A percentile compares a stretch with the other conserved stretches of the same genome.
These are phyloP conservation scores for Orchestia grillus DNA, from an alignment of 1,140 invertebrate species.

Conservation along the genomic window DNA sequence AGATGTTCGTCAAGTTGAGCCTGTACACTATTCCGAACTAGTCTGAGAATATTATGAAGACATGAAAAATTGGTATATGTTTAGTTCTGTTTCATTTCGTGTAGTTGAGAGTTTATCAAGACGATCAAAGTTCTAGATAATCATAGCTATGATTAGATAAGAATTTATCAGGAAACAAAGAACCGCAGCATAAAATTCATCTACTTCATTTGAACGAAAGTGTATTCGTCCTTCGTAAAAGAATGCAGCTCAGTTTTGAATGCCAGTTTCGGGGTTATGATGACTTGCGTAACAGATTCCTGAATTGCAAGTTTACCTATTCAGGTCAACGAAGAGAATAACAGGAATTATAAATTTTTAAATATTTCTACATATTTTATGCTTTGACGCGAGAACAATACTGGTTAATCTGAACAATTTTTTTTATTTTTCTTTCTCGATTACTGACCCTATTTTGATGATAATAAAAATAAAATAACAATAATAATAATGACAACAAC, in stretches of 20 bases:
- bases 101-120: neutral
- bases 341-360: neutral
- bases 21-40: neutral
- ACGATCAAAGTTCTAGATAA: neutral
- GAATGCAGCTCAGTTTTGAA: neutral
- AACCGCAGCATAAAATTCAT: neutral
- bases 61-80: neutral
- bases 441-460: no score
- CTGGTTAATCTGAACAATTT: neutral
- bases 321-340: neutral
- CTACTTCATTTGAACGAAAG: neutral
- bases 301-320: neutral
- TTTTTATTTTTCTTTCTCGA: no score
- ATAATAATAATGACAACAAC: no score
- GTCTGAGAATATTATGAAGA: neutral
- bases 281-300: neutral
- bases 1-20: neutral
- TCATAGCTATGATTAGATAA: neutral
- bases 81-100: neutral
- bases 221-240: neutral
- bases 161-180: neutral
- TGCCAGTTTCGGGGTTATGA: neutral
- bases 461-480: no score
- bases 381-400: neutral
- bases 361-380: neutral